Percentiles rank a stretch among this genome's conserved stretches.
These are phyloP conservation scores for Dasysyrphus tricinctus DNA, from an alignment of 2,888 invertebrate species.

Conservation along the genomic window DNA sequence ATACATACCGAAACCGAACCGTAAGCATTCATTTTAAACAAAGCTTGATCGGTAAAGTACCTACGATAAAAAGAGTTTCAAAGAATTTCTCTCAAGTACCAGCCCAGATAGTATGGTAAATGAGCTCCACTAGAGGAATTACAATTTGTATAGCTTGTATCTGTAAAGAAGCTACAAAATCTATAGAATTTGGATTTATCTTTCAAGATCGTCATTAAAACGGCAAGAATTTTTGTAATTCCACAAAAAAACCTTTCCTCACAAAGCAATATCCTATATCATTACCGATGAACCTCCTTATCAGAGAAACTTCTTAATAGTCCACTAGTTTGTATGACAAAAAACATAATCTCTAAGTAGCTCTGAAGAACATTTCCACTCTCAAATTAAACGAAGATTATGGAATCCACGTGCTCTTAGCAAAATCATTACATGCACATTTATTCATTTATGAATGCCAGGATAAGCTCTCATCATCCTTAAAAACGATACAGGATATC, in stretches of 20 bases:
- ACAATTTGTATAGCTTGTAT: too few species aligned
- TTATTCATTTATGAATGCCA: constrained; percentile 61
- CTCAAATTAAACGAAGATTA: not conserved
- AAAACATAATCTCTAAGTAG: not conserved
- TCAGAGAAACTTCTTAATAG: not conserved
- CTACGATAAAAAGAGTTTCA: too few species aligned
- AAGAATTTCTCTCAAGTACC: too few species aligned
- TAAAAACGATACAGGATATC: constrained; percentile 60
- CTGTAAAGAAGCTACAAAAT: too few species aligned
- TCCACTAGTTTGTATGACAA: not conserved
- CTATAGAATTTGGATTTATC: too few species aligned
- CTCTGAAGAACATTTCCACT: not conserved
- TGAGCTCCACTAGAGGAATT: too few species aligned
- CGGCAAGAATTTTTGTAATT: not conserved
- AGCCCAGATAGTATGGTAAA: too few species aligned
- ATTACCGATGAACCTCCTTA: not conserved
- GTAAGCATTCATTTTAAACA: too few species aligned
- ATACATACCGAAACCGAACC: too few species aligned
- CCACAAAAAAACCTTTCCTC: not conserved
- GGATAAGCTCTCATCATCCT: constrained; percentile 69
- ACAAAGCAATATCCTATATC: not conserved
- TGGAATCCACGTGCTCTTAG: not conserved
- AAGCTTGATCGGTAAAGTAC: too few species aligned
- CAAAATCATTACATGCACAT: constrained; percentile 30
- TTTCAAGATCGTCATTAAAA: not conserved